Base-by-base conservation (phyloP, 2,113 vertebrate genomes). In the Poicephalus gulielmi region DNA sequence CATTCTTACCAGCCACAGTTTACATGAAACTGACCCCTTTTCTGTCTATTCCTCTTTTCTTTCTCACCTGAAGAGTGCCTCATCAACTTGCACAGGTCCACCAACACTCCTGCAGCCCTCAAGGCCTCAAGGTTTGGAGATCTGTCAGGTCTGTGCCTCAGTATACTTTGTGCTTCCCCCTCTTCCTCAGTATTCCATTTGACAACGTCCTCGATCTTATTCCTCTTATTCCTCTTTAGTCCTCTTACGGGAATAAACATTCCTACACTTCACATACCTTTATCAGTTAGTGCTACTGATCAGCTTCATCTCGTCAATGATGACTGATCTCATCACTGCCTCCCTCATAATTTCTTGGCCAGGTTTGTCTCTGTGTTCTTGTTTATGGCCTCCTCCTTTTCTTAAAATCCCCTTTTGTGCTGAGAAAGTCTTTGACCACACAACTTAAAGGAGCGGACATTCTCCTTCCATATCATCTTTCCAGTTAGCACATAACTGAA, bases 1-100 rank as follows among this genome's bases (percentile, higher is more conserved):
- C 0, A 0, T 4, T 57, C 4, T 16, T 31, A 70, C 22, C 5
- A 0, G 0, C 11, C 20, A 43, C 0, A 0, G 53, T 69, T 81
- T 49, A 84, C 24, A 69, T 0, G 0, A 0, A 0, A 88, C 12
- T 0, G 0, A 12, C 6, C 19, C 25, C 25, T 69, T 66, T 81
- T 60, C 64, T 39, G 9, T 28, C 39, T 68, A 2, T 49, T 88
- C 17, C 17, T 75, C 28, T 60, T 60, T n/a, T 47, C 23, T 39
- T 70, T 24, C 28, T 53, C 22, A 17, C 28, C 12, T 70, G 28
- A 17, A 25, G 25, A 19, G 1, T 37, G 15, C 12, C 15, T 27
- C 17, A 33, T 37, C 16, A 43, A 23, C n/a, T 75, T 87, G 19
- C 22, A 73, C 37, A 37, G 11, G 33, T 18, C 8, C 37, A 74